Evolutionary conservation across 2,888 invertebrate genomes (phyloP), one percentile per base, ranked within the genome.

Genomic region (Luperina nickerlii): DNA sequence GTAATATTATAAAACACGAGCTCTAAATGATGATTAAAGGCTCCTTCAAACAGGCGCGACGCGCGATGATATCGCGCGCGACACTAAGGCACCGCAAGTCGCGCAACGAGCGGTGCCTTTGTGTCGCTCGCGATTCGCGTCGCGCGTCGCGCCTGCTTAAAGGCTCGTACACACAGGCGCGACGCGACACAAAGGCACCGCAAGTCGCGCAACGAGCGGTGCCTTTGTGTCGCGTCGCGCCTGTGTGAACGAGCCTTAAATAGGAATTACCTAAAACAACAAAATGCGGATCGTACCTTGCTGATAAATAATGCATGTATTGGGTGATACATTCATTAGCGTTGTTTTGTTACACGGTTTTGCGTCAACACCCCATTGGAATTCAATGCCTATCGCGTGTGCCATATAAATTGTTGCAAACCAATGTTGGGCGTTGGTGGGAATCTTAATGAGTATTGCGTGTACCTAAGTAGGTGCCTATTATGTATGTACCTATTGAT

Each of bases 341-440:
- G n/a, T 62, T 80, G 81, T 87, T 74, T 32, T 63, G 57, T 60
- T 63, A 63, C 62, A 32, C 27, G 18, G 18, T 15, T 77, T 78
- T 87, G 63, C 89, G 82, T 79, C 88, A 87, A 77, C 74, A 24
- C 20, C 27, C 54, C 32, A 79, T 88, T 78, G 74, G 57, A 8
- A 88, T 88, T 89, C 88, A 79, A 75, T 60, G 66, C 42, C 9
- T 54, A 27, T 67, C 74, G 65, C 38, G 27, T 75, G 82, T 76
- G 71, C 88, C 74, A 82, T 85, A 81, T 84, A 84, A 82, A 78
- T 79, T 81, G 74, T 86, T 79, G 78, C 84, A 75, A 88, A 79
- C 66, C 74, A 73, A 67, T 81, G 76, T 78, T 75, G 62, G 51
- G 15, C 18, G 62, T 69, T 63, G 82, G 24, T 62, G 48, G 27